phyloP scores from a whole-genome alignment of 2,888 invertebrate genomes.

The Lamproptera curius region DNA sequence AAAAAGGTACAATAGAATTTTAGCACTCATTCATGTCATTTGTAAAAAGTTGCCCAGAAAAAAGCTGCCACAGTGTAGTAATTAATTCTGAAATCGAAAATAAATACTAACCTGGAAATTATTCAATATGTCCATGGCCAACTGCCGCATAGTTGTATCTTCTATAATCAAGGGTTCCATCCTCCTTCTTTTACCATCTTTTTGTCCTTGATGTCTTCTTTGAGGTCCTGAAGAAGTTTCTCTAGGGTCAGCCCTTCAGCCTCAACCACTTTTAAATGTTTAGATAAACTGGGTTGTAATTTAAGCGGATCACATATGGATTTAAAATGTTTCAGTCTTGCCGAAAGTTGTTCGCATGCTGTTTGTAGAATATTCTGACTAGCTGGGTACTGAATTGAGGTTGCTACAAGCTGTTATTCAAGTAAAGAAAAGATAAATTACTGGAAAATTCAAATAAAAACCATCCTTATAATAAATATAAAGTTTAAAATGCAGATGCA shows the following conservation, averaged over 20 bases:
- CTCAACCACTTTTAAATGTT: conserved; percentile 31
- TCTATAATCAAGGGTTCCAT: conserved; percentile 40
- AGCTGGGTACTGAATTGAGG: conserved; percentile 44
- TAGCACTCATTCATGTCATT: too few species aligned
- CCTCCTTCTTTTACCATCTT: conserved; percentile 35
- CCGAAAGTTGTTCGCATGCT: conserved; percentile 39
- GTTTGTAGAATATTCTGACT: conserved; percentile 43
- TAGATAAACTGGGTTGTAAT: conserved; percentile 27
- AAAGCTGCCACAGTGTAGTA: too few species aligned
- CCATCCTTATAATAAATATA: too few species aligned
- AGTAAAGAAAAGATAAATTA: too few species aligned
- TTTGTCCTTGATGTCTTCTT: conserved; percentile 38
- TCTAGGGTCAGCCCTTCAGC: conserved; percentile 32
- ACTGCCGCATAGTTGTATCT: conserved; percentile 47
- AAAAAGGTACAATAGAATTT: too few species aligned
- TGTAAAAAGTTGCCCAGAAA: too few species aligned
- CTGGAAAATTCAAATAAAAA: too few species aligned
- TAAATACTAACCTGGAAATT: conserved; percentile 44
- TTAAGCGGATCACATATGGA: conserved; percentile 36
- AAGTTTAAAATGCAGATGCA: too few species aligned
- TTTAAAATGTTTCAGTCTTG: conserved; percentile 35
- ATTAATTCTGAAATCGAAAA: too few species aligned
- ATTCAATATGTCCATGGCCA: conserved; percentile 49
- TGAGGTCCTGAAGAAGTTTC: conserved; percentile 35
- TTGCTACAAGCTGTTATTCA: conserved; percentile 48